Conservation (phyloP, 2,797 vertebrate species). For the Babyrousa celebensis region DNA sequence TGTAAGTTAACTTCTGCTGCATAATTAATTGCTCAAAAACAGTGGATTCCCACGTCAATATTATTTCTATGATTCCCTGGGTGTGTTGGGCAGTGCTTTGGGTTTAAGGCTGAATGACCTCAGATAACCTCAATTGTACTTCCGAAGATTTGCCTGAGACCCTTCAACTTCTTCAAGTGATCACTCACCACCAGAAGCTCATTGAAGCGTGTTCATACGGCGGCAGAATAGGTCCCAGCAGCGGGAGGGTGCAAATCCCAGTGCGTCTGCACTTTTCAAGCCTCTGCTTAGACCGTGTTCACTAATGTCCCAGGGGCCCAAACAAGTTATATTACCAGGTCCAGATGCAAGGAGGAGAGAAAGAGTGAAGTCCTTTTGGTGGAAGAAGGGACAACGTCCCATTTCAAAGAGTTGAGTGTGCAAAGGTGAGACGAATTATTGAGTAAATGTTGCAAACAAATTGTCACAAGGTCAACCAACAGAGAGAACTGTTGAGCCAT, state of each 20-base stretch:
- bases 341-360: not conserved
- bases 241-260: not conserved
- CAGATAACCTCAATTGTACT: not conserved
- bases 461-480: not conserved
- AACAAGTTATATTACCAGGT: not conserved
- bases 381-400: not conserved
- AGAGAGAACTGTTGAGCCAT: not conserved
- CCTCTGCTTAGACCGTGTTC: not conserved
- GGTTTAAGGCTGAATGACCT: not conserved
- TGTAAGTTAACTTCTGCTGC: not conserved
- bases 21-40: not conserved
- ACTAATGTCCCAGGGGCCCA: not conserved
- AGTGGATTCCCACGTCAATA: not conserved
- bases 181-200: not conserved
- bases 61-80: constrained; percentile 6
- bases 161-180: not conserved
- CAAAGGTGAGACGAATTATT: not conserved
- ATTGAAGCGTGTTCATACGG: not conserved
- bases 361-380: not conserved
- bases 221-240: not conserved
- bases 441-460: constrained; percentile 3
- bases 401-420: not conserved
- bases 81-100: not conserved
- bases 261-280: not conserved
- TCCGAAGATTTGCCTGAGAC: not conserved